phyloP scores from a whole-genome alignment of 2,888 invertebrate genomes.

The Campoplex capitator region DNA sequence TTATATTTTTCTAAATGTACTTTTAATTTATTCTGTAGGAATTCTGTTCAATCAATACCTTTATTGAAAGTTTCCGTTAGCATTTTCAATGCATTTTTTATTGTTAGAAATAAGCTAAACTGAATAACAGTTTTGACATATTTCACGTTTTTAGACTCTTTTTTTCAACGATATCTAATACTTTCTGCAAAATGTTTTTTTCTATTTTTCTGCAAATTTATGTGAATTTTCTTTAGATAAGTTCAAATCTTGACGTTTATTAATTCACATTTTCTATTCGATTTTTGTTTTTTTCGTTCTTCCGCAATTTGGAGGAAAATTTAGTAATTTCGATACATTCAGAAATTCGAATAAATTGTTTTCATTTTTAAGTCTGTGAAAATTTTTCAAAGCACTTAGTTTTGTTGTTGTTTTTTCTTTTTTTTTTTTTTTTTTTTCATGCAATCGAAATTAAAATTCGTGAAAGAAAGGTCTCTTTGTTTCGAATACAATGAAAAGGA shows the following conservation, averaged over 20 bases:
- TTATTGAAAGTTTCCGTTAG: too few species aligned
- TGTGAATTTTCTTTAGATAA: not conserved
- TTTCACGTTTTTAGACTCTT: too few species aligned
- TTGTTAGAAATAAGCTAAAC: too few species aligned
- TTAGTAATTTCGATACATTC: not conserved
- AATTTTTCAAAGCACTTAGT: not conserved
- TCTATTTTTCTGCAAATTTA: not conserved
- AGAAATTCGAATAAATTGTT: too few species aligned
- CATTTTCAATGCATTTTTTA: too few species aligned
- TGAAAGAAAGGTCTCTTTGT: not conserved
- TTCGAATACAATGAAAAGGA: not conserved
- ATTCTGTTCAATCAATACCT: too few species aligned
- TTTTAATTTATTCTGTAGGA: too few species aligned
- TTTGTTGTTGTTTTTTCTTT: not conserved
- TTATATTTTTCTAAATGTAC: too few species aligned
- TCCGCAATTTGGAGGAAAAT: not conserved
- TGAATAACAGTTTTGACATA: too few species aligned
- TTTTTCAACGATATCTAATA: too few species aligned
- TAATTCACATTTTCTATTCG: not conserved
- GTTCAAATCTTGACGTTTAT: too few species aligned
- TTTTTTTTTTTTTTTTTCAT: not conserved
- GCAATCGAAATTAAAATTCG: not conserved
- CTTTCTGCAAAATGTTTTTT: not conserved
- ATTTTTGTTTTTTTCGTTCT: not conserved
- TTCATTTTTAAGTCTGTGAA: too few species aligned